These are phyloP conservation scores for Cossypha polioptera DNA, from an alignment of 2,797 vertebrate genomes.

Conservation along the genomic window DNA sequence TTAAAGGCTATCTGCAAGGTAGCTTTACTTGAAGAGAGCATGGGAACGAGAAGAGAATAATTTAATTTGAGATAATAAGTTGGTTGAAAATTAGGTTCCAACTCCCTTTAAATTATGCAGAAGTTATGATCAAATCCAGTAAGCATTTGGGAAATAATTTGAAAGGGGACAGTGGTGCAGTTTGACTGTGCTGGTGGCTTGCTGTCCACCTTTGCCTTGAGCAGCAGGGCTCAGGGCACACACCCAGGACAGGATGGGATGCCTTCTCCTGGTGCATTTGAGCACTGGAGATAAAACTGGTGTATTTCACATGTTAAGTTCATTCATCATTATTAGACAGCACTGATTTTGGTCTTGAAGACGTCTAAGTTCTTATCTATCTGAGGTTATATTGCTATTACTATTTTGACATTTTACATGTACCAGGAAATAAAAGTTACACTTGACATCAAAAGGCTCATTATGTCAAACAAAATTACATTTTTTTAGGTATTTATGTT, in stretches of 20 bases:
- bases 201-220: neutral
- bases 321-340: neutral
- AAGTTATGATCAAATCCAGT: neutral
- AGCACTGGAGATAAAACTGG: neutral
- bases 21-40: neutral
- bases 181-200: fast-evolving
- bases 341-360: neutral
- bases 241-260: fast-evolving
- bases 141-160: neutral
- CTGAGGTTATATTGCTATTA: neutral
- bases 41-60: neutral
- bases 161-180: fast-evolving
- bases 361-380: fast-evolving
- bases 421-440: neutral
- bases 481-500: neutral
- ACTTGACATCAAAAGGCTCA: neutral
- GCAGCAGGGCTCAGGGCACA: fast-evolving
- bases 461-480: neutral
- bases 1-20: neutral
- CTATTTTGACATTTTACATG: neutral
- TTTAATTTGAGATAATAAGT: neutral
- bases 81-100: neutral
- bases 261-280: neutral
- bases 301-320: neutral
- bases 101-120: neutral